Evolutionary conservation across 2,888 invertebrate genomes (phyloP).

Genomic region (Folsomia manolachei): DNA sequence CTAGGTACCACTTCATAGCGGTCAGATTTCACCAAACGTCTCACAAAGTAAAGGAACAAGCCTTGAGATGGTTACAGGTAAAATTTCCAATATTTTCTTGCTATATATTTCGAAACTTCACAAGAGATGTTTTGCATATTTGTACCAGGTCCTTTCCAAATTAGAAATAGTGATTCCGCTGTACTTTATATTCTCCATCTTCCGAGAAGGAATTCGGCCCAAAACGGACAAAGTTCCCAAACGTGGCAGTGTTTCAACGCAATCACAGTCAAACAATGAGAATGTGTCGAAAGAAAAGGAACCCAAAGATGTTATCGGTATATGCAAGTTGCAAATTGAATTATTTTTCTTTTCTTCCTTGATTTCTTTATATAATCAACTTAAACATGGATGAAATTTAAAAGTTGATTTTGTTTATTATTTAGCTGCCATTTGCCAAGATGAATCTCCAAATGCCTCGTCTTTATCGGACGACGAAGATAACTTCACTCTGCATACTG

Average conservation of each 20-base stretch:
- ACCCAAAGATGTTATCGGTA: slow-evolving; percentile 50
- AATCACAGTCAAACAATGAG: slow-evolving; percentile 38
- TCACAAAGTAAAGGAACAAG: slow-evolving; percentile 81
- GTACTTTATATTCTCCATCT: slow-evolving; percentile 80
- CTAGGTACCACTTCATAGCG: slow-evolving; percentile 79
- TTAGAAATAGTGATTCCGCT: slow-evolving; percentile 87
- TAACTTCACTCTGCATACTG: slow-evolving; percentile 59
- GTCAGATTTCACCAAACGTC: slow-evolving; percentile 76
- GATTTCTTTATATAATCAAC: neutral
- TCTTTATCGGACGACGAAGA: slow-evolving; percentile 66
- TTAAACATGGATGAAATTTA: neutral
- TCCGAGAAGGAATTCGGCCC: slow-evolving; percentile 76
- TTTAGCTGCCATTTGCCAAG: slow-evolving; percentile 64
- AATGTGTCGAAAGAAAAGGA: no score
- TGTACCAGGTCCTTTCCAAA: slow-evolving; percentile 77
- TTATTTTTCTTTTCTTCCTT: neutral
- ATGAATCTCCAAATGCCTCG: slow-evolving; percentile 67
- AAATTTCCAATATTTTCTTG: slow-evolving; percentile 6
- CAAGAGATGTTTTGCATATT: no score
- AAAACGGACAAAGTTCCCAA: slow-evolving; percentile 46
- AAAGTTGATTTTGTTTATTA: neutral
- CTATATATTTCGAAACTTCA: no score
- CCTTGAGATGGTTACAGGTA: slow-evolving; percentile 82
- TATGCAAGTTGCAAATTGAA: slow-evolving; percentile 4
- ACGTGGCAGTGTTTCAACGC: slow-evolving; percentile 48